Base-by-base conservation (phyloP, 2,113 vertebrate species). In the Melanerpes aurifrons region DNA sequence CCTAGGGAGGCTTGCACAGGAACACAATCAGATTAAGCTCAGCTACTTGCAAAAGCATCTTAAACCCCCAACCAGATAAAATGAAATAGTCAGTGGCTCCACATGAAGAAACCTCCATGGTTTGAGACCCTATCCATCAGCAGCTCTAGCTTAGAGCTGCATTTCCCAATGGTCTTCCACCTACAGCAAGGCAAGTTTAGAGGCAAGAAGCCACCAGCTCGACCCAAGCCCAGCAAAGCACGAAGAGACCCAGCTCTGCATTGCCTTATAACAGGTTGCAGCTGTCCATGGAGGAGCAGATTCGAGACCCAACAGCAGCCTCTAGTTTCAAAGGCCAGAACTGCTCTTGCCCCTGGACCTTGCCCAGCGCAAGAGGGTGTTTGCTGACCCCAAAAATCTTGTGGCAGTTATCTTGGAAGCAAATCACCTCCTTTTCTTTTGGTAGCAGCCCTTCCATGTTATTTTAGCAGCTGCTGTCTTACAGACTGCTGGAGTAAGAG, bases 381-480 rank as follows among this genome's bases (percentile, higher is more conserved):
- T 61, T 78, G 79, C 50, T 37, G 86, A 47, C 76, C 82, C 64
- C 29, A 8, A 3, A 83, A 53, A 53, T 78, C 67, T 48, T 28
- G 63, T 2, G 32, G 54, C 26, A 4, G 10, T 15, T 21, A 25
- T 75, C 78, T 14, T 4, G 45, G 66, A 91, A 92, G 74, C 50
- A 61, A 56, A 89, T 53, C 45, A 71, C 29, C 74, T 73, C 90
- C 86, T 17, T 56, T 53, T 13, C 28, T 57, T 57, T 31, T 29
- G 28, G 67, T 35, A 78, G 69, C 79, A 56, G 54, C 19, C 89
- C 78, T 66, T 71, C 62, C n/a, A 6, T 13, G 82, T 82, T 94
- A 24, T 94, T 95, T 96, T 45, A 96, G 82, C 95, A 95, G 86
- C 95, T 95, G 90, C 90, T 95, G 90, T 92, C 93, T 96, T 69